Percentiles rank a stretch among this genome's conserved stretches.
phyloP scores from a whole-genome alignment of 1,140 invertebrate species.

The Rhizoglyphus robini region DNA sequence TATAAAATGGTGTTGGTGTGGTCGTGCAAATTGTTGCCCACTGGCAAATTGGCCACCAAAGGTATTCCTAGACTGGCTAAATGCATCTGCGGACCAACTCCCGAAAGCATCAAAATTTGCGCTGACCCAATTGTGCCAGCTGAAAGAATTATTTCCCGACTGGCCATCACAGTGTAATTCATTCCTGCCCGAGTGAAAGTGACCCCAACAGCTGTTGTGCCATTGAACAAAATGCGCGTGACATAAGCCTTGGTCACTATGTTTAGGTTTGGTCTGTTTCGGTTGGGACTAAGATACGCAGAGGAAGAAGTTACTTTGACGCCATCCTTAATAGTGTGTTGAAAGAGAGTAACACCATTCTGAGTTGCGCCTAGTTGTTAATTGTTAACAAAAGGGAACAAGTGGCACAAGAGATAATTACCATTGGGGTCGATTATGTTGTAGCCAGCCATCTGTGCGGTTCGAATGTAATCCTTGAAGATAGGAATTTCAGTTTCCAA shows the following conservation, averaged over 20 bases:
- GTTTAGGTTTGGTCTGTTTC: conserved; percentile 60
- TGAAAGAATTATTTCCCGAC: conserved; percentile 57
- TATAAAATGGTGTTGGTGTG: conserved; percentile 13
- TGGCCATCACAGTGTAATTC: conserved; percentile 47
- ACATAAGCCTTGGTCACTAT: conserved; percentile 36
- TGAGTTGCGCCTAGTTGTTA: conserved; percentile 66
- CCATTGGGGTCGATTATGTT: conserved; percentile 9
- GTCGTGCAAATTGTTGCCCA: conserved; percentile 35
- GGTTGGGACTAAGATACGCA: conserved; percentile 23
- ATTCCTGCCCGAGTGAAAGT: conserved; percentile 51
- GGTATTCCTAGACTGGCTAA: conserved; percentile 32
- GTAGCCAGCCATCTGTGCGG: neutral
- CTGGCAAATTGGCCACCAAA: conserved; percentile 31
- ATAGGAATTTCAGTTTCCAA: neutral
- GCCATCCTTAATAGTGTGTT: conserved; percentile 14
- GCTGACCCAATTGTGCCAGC: conserved; percentile 34
- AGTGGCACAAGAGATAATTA: neutral
- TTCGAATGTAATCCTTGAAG: conserved; percentile 1
- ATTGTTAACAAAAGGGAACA: neutral
- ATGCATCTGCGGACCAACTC: conserved; percentile 53
- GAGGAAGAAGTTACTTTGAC: neutral
- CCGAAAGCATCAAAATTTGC: conserved; percentile 53
- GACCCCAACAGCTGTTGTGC: conserved; percentile 47
- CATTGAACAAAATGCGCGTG: conserved; percentile 19
- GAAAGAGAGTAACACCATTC: conserved; percentile 43